Conservation (phyloP, 2,113 vertebrate genomes). For the Prunella fulvescens region DNA sequence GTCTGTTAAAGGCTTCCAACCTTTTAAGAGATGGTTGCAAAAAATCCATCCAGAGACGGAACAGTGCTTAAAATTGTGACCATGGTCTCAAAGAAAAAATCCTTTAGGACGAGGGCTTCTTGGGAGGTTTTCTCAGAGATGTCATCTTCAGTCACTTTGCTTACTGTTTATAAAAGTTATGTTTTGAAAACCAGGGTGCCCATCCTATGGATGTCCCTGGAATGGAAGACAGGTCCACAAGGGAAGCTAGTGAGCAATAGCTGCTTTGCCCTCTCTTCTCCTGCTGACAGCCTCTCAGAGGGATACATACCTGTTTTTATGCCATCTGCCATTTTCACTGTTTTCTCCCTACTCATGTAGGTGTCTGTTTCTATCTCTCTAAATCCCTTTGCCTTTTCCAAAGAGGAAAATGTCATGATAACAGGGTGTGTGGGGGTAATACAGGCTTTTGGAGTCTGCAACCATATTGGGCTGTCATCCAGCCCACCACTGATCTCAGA, state of each 20-base stretch:
- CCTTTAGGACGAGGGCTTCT: not conserved
- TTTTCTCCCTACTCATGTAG: not conserved
- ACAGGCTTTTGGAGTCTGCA: constrained; percentile 54
- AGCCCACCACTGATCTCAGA: constrained; percentile 41
- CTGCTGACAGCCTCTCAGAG: not conserved
- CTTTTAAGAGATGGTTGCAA: not conserved
- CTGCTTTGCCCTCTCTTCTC: not conserved
- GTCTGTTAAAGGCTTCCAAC: not conserved
- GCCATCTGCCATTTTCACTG: constrained; percentile 12
- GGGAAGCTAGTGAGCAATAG: not conserved
- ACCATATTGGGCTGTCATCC: constrained; percentile 57
- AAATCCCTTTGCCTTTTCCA: constrained; percentile 35
- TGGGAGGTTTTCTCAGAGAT: not conserved
- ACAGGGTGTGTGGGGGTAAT: constrained; percentile 49
- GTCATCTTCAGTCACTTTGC: not conserved
- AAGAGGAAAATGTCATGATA: constrained; percentile 58
- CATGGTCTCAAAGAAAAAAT: not conserved
- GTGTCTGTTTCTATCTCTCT: constrained; percentile 21
- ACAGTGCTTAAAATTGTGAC: not conserved
- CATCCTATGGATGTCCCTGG: not conserved
- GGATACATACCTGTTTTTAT: not conserved
- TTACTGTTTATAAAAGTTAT: not conserved
- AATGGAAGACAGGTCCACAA: not conserved
- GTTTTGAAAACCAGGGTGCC: not conserved
- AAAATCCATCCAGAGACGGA: not conserved